phyloP scores from a whole-genome alignment of 1,140 invertebrate genomes.

The Calephelis nemesis region DNA sequence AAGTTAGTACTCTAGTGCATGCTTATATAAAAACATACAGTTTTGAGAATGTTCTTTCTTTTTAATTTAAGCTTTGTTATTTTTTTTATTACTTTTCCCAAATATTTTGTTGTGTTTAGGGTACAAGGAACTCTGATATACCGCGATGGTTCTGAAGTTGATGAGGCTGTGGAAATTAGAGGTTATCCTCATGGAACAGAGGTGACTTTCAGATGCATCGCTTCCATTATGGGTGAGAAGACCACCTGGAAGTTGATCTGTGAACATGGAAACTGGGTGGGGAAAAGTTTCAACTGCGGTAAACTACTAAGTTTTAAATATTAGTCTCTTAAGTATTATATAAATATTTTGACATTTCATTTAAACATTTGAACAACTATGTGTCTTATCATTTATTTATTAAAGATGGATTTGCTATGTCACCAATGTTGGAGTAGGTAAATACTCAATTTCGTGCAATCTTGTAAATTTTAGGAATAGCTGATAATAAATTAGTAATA shows the following conservation, averaged over 20 bases:
- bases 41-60: conserved; percentile 23
- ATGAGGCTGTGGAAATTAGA: conserved; percentile 49
- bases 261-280: conserved; percentile 90
- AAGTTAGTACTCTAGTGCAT: conserved; percentile 61
- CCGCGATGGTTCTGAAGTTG: conserved; percentile 80
- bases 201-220: conserved; percentile 89
- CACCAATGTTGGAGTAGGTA: no score
- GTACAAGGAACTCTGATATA: conserved; percentile 85
- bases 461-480: no score
- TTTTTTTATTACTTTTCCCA: conserved; percentile 32
- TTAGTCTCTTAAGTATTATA: no score
- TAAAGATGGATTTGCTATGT: no score
- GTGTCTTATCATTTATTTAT: no score
- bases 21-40: conserved; percentile 25
- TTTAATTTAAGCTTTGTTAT: conserved; percentile 1
- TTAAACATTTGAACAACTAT: no score
- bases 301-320: conserved; percentile 30
- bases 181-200: conserved; percentile 89
- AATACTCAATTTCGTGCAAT: no score
- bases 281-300: conserved; percentile 85
- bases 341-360: no score
- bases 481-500: no score
- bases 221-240: conserved; percentile 87
- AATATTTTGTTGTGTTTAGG: conserved; percentile 51
- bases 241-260: conserved; percentile 91